Conservation (phyloP, 2,797 vertebrate species). For the Poeciliopsis gracilis region DNA sequence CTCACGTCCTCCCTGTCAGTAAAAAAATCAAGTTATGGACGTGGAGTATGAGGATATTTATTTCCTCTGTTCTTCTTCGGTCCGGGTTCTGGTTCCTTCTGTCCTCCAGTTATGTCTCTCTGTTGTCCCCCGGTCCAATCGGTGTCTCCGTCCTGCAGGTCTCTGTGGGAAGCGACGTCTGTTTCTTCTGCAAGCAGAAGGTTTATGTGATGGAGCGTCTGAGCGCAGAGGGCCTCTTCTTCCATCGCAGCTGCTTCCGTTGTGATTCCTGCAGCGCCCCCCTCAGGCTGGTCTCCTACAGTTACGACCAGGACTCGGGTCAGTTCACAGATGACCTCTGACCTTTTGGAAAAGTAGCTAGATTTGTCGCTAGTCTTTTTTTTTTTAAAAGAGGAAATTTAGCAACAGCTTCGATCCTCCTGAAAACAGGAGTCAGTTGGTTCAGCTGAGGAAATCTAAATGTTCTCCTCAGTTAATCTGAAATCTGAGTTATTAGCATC, state of each 20-base stretch:
- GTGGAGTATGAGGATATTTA: no score
- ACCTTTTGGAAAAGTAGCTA: no score
- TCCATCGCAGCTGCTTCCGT: conserved; percentile 95
- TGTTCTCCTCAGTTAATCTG: background rate
- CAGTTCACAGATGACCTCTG: conserved; percentile 46
- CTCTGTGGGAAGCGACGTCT: conserved; percentile 81
- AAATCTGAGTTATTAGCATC: background rate
- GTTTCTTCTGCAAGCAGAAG: conserved; percentile 89
- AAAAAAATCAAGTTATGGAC: no score
- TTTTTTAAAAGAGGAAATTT: no score
- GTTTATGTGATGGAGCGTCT: conserved; percentile 96
- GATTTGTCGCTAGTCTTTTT: no score
- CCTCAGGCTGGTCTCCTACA: conserved; percentile 85
- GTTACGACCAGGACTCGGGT: conserved; percentile 86
- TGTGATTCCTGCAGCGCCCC: conserved; percentile 87
- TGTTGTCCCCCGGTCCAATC: background rate
- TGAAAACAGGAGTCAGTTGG: background rate
- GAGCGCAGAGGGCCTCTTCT: conserved; percentile 94
- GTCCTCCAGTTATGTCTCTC: no score
- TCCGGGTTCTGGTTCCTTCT: no score
- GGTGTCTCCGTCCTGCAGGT: conserved; percentile 10
- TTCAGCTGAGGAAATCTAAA: no score
- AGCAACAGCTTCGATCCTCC: no score
- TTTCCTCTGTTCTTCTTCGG: no score
- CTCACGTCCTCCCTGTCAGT: background rate